phyloP scores from a whole-genome alignment of 2,888 invertebrate species.

The Nemoura dubitans region DNA sequence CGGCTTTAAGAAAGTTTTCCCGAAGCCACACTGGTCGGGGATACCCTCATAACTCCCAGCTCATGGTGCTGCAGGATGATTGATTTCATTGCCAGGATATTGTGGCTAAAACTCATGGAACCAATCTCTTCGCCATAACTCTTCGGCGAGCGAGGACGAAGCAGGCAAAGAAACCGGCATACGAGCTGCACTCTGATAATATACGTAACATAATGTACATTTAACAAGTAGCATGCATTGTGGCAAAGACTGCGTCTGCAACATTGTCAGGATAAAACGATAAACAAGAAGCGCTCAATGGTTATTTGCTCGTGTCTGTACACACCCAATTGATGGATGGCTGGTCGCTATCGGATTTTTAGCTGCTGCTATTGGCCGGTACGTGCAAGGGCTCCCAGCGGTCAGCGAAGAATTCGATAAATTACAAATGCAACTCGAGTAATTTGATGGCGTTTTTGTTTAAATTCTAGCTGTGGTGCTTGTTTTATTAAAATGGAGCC shows the following conservation, averaged over 20 bases:
- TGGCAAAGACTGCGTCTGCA: not conserved
- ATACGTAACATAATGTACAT: not conserved
- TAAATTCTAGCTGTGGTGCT: too few species aligned
- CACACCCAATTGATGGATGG: not conserved
- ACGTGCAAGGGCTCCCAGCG: not conserved
- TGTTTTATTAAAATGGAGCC: too few species aligned
- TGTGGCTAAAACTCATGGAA: constrained; percentile 25
- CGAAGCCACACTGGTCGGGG: not conserved
- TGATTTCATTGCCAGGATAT: constrained; percentile 24
- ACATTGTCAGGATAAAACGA: not conserved
- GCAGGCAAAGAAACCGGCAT: not conserved
- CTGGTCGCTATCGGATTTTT: not conserved
- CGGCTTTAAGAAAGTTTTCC: constrained; percentile 19
- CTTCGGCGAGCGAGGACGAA: not conserved
- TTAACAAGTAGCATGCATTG: not conserved
- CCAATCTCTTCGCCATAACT: constrained; percentile 20
- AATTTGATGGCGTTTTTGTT: not conserved
- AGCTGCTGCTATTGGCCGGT: not conserved
- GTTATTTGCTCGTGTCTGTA: not conserved
- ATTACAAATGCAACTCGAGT: not conserved
- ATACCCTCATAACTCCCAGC: constrained; percentile 15
- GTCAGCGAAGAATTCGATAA: not conserved
- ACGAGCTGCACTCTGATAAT: not conserved
- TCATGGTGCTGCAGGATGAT: constrained; percentile 1
- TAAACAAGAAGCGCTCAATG: not conserved